These are phyloP conservation scores for Megalops atlanticus DNA, from an alignment of 2,113 vertebrate species.

Conservation along the genomic window DNA sequence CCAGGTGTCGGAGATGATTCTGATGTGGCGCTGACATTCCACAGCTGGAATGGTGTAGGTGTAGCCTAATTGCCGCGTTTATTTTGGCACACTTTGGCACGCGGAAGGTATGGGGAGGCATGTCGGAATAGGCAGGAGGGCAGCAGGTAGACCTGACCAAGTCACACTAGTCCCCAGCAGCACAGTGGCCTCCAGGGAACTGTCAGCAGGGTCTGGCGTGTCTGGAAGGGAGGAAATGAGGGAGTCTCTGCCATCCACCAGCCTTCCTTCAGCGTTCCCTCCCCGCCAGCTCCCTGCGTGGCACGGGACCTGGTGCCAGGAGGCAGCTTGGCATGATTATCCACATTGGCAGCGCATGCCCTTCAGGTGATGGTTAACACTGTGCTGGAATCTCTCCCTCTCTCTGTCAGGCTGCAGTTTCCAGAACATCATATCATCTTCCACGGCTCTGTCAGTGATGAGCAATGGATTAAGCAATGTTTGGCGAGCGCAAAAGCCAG, in stretches of 20 bases:
- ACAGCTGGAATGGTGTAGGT: background rate
- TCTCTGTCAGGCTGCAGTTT: background rate
- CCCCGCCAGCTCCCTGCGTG: background rate
- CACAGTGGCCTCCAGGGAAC: background rate
- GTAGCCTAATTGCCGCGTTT: background rate
- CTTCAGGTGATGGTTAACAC: background rate
- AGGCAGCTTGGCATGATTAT: background rate
- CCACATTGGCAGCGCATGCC: slow-evolving; percentile 3
- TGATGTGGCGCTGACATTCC: background rate
- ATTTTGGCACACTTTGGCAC: background rate
- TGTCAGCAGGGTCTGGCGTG: no score
- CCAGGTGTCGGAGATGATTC: background rate
- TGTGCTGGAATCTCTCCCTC: background rate
- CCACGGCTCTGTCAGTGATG: slow-evolving; percentile 1
- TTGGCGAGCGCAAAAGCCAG: background rate
- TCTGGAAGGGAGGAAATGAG: no score
- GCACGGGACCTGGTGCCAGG: background rate
- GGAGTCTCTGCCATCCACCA: no score
- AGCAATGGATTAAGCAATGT: background rate
- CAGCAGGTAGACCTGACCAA: background rate
- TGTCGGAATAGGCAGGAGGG: background rate
- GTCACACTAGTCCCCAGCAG: background rate
- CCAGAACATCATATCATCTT: background rate
- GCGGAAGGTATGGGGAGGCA: background rate
- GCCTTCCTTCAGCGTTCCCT: background rate